These are phyloP conservation scores for Chinchilla lanigera DNA, from an alignment of 2,113 vertebrate species.

Conservation along the genomic window DNA sequence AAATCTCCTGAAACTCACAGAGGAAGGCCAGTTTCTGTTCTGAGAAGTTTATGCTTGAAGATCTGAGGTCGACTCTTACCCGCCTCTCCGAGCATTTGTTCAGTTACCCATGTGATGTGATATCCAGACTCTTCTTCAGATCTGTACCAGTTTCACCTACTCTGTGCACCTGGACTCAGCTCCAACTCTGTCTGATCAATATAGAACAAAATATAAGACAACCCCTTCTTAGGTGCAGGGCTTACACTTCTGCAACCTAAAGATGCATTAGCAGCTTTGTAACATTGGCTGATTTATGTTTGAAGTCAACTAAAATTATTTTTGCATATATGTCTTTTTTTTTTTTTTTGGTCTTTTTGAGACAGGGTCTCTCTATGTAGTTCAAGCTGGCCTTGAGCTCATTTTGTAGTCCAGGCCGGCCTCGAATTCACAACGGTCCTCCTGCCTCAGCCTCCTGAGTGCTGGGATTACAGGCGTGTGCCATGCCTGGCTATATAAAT, in stretches of 20 bases:
- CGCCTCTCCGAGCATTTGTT: background rate
- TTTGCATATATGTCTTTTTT: background rate
- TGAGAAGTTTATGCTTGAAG: background rate
- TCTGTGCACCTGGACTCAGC: background rate
- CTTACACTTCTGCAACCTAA: background rate
- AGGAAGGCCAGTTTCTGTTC: constrained; percentile 21
- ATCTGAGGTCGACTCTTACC: constrained; percentile 38
- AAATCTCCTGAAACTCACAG: background rate
- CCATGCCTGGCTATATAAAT: background rate
- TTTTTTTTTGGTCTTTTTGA: too few species aligned
- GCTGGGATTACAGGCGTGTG: too few species aligned
- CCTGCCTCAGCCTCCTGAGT: too few species aligned
- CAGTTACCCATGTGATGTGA: background rate
- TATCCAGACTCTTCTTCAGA: background rate
- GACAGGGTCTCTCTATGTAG: too few species aligned
- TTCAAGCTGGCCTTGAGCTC: too few species aligned
- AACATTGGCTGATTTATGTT: background rate
- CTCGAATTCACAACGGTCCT: too few species aligned
- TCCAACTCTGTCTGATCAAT: background rate
- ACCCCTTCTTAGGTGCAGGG: background rate
- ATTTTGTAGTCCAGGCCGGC: too few species aligned
- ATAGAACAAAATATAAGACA: background rate
- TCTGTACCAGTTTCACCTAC: background rate
- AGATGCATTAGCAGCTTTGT: constrained; percentile 14
- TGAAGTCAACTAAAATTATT: background rate